Evolutionary conservation across 1,140 invertebrate genomes (phyloP), one percentile per base, ranked within the genome.

Genomic region (Acromyrmex charruanus): DNA sequence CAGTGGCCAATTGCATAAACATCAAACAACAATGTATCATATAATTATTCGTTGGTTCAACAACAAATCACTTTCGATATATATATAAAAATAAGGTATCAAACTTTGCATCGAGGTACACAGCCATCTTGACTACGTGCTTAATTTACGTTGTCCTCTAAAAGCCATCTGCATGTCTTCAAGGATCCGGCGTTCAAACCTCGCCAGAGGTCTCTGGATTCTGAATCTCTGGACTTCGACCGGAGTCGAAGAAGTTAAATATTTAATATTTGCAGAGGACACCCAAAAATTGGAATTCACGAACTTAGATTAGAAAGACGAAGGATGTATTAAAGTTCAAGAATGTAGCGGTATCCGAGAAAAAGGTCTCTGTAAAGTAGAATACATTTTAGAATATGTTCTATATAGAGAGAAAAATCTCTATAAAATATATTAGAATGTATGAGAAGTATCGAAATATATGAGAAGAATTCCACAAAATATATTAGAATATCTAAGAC

Each of bases 31-130:
- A 94, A 93, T 92, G 90, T 94, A 94, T 92, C 82, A 91, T 91
- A 89, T 93, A 89, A 91, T 92, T 90, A 92, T 94, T 94, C 92
- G 91, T 94, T 93, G 91, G 81, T 92, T 89, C 91, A 94, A 93
- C 93, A 93, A 94, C 93, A 92, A 94, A 94, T 94, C 91, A 93
- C 88, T 93, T 93, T 93, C 93, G 93, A 95, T 95, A 95, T 90
- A 91, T 91, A 90, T 90, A 91, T 92, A 95, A 95, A 95, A 95
- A 95, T 95, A 95, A 95, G 91, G 93, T 94, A 94, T 94, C 93
- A 93, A 95, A 93, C 94, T 94, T 94, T 89, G 94, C 94, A 94
- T 94, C 92, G 91, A 92, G 91, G 93, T 95, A 93, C 95, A 95
- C 95, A 95, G 95, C 95, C 95, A 95, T 95, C 84, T 89, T 94